These are phyloP conservation scores for Camelus dromedarius DNA, from an alignment of 2,113 vertebrate species.

Conservation along the genomic window DNA sequence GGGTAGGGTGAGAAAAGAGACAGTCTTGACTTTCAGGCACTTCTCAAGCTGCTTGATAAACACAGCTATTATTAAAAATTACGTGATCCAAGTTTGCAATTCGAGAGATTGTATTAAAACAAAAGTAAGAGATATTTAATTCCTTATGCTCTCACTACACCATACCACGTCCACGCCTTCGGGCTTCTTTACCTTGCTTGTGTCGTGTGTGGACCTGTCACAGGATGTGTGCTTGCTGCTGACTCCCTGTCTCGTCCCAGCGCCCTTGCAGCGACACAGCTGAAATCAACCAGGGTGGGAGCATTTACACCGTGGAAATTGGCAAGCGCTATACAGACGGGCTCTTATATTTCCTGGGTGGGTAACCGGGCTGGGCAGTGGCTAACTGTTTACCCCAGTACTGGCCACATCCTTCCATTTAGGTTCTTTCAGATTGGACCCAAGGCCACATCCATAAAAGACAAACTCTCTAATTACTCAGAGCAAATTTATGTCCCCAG, in stretches of 20 bases:
- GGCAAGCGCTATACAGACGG: background rate
- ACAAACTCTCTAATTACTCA: background rate
- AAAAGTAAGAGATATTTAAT: background rate
- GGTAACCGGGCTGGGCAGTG: background rate
- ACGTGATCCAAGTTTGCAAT: background rate
- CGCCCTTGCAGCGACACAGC: no score
- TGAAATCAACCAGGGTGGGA: accelerated
- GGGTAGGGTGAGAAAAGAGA: no score
- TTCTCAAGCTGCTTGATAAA: background rate
- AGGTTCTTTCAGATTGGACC: background rate
- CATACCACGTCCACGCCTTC: accelerated
- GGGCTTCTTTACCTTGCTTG: accelerated
- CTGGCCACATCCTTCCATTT: background rate
- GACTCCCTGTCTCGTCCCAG: no score
- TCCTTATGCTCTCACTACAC: accelerated
- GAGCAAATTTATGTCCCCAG: constrained; percentile 81
- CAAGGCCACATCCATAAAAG: background rate
- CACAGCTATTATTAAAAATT: background rate
- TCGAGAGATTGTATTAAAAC: background rate
- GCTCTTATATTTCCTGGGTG: background rate
- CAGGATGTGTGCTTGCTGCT: no score
- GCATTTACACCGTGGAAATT: background rate
- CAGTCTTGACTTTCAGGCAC: background rate
- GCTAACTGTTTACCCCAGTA: background rate
- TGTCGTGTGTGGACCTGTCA: background rate